Conservation (phyloP, 2,888 invertebrate species). For the Ormia ochracea region DNA sequence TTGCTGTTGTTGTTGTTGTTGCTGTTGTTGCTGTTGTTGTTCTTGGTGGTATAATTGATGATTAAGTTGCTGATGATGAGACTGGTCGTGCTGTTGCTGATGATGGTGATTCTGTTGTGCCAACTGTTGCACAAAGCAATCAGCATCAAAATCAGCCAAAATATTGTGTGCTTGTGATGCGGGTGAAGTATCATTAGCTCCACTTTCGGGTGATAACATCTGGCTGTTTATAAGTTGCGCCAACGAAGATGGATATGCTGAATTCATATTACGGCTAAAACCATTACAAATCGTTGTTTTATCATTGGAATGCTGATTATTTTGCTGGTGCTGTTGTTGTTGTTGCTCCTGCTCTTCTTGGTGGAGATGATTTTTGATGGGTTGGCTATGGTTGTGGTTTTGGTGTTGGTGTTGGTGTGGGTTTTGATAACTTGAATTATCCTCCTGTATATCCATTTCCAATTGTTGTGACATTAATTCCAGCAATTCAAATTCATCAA, state of each 20-base stretch:
- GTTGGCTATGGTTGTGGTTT: no score
- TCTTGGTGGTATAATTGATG: background rate
- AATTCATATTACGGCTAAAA: conserved; percentile 74
- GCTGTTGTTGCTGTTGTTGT: conserved; percentile 16
- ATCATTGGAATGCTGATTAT: conserved; percentile 62
- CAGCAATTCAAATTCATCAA: conserved; percentile 75
- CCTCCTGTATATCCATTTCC: conserved; percentile 79
- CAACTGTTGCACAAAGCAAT: conserved; percentile 72
- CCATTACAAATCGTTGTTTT: conserved; percentile 55
- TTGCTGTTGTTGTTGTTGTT: background rate
- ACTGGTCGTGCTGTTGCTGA: background rate
- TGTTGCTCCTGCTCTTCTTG: no score
- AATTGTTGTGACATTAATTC: conserved; percentile 78
- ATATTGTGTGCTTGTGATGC: conserved; percentile 33
- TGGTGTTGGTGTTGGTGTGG: conserved; percentile 63
- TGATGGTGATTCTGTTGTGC: conserved; percentile 64
- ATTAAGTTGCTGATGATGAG: conserved; percentile 63
- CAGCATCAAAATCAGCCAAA: conserved; percentile 72
- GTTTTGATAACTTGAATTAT: conserved; percentile 56
- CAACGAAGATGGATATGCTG: conserved; percentile 75
- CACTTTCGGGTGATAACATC: conserved; percentile 52
- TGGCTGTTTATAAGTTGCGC: conserved; percentile 73
- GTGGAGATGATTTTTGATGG: no score
- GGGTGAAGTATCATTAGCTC: conserved; percentile 50
- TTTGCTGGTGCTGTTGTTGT: conserved; percentile 58